Evolutionary conservation across 2,797 vertebrate species (phyloP).

Genomic region (Neosilurus hyrtlii): DNA sequence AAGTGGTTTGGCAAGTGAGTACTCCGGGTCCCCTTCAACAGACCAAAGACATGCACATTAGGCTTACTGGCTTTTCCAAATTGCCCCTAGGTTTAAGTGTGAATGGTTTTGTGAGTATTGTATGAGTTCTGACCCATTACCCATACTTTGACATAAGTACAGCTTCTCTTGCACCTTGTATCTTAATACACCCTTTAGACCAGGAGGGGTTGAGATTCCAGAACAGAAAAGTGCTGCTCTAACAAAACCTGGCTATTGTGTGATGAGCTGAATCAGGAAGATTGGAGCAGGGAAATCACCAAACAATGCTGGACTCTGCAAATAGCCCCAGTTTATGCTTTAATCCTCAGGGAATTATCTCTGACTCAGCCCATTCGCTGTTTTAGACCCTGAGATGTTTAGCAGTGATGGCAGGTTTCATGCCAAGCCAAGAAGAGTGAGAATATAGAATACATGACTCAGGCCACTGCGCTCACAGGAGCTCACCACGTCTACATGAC

Average conservation of each 20-base stretch:
- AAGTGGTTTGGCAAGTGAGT: no score
- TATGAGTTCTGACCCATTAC: no score
- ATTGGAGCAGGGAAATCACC: slow-evolving; percentile 2
- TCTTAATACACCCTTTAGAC: background rate
- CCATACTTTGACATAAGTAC: background rate
- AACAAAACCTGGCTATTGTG: slow-evolving; percentile 13
- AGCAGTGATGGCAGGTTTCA: slow-evolving; percentile 23
- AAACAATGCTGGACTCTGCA: slow-evolving; percentile 27
- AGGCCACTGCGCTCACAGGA: slow-evolving; percentile 1
- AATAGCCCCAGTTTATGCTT: slow-evolving; percentile 29
- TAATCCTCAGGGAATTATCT: slow-evolving; percentile 17
- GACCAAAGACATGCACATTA: no score
- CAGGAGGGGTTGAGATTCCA: background rate
- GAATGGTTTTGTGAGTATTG: no score
- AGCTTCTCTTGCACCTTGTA: background rate
- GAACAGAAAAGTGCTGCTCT: no score
- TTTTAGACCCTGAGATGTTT: slow-evolving; percentile 9
- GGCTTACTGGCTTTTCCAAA: no score
- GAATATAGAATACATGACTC: background rate
- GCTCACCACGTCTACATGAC: background rate
- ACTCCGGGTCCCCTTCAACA: no score
- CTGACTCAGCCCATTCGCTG: slow-evolving; percentile 16
- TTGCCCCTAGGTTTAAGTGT: no score
- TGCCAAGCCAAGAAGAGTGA: background rate
- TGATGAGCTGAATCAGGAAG: slow-evolving; percentile 17